A percentile compares a stretch with the other conserved stretches of the same genome.
These are phyloP conservation scores for Otis tarda DNA, from an alignment of 2,113 vertebrate genomes.

Conservation along the genomic window DNA sequence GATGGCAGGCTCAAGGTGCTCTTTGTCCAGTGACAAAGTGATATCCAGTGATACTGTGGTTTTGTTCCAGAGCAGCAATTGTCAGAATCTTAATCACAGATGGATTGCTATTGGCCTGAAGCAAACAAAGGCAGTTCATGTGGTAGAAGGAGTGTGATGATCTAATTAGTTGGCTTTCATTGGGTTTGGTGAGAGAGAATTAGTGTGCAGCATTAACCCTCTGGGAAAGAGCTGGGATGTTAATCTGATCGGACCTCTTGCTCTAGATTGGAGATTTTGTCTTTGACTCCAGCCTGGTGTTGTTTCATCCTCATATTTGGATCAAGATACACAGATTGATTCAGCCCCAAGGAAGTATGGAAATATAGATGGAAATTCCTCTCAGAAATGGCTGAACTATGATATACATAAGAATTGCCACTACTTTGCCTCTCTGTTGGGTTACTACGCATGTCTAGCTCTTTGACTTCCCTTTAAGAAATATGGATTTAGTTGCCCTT, in stretches of 20 bases:
- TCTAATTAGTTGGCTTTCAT: slow-evolving; percentile 26
- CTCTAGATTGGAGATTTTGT: background rate
- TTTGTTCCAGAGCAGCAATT: slow-evolving; percentile 12
- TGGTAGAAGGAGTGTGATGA: slow-evolving; percentile 12
- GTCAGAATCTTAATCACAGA: slow-evolving; percentile 13
- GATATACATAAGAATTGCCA: background rate
- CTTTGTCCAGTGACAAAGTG: background rate
- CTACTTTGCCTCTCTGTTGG: background rate
- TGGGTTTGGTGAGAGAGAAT: background rate
- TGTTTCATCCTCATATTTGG: background rate
- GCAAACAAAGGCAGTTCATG: slow-evolving; percentile 15
- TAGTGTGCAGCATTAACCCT: background rate
- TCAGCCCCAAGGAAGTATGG: background rate
- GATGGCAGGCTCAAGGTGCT: background rate
- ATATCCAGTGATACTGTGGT: background rate
- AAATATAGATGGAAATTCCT: background rate
- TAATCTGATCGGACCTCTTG: background rate
- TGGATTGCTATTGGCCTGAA: slow-evolving; percentile 21
- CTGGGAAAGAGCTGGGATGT: background rate
- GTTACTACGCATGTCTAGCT: background rate
- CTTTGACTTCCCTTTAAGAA: background rate
- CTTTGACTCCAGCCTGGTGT: background rate
- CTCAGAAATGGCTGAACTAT: background rate
- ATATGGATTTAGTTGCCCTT: background rate
- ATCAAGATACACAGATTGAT: background rate